Percentiles rank a stretch among this genome's conserved stretches.
These are phyloP conservation scores for Austrolebias charrua DNA, from an alignment of 2,797 vertebrate species.

Conservation along the genomic window DNA sequence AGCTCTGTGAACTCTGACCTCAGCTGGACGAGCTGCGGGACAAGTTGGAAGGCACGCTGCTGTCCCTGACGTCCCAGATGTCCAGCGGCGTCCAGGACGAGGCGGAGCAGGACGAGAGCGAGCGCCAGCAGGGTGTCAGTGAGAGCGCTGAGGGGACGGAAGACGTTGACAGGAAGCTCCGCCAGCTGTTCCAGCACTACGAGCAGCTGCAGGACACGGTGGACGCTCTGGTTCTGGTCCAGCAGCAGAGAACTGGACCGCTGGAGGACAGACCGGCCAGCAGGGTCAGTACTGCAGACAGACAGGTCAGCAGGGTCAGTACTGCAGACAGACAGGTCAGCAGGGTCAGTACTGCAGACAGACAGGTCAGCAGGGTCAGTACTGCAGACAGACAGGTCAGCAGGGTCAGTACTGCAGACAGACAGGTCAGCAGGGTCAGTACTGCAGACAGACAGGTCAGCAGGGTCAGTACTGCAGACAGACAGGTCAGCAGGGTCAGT, in stretches of 20 bases:
- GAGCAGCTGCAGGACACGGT: constrained; percentile 75
- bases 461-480: no score
- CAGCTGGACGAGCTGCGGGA: constrained; percentile 75
- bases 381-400: no score
- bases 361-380: no score
- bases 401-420: no score
- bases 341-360: no score
- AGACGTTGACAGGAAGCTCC: constrained; percentile 63
- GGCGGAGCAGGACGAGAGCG: not conserved
- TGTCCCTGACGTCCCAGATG: constrained; percentile 68
- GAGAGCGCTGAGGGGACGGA: constrained; percentile 18
- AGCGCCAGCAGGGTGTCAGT: no score
- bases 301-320: no score
- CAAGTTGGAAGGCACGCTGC: constrained; percentile 56
- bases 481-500: no score
- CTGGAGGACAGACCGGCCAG: constrained; percentile 4
- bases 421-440: no score
- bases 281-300: not conserved
- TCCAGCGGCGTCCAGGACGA: constrained; percentile 45
- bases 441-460: no score
- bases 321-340: no score
- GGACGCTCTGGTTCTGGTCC: constrained; percentile 49
- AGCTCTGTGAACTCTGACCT: constrained; percentile 11
- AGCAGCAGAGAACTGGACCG: constrained; percentile 21
- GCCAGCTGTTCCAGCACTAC: constrained; percentile 66